Percentiles rank a stretch among this genome's conserved stretches.
Conservation (phyloP, 1,140 invertebrate genomes). For the Drosophila lacertosa region DNA sequence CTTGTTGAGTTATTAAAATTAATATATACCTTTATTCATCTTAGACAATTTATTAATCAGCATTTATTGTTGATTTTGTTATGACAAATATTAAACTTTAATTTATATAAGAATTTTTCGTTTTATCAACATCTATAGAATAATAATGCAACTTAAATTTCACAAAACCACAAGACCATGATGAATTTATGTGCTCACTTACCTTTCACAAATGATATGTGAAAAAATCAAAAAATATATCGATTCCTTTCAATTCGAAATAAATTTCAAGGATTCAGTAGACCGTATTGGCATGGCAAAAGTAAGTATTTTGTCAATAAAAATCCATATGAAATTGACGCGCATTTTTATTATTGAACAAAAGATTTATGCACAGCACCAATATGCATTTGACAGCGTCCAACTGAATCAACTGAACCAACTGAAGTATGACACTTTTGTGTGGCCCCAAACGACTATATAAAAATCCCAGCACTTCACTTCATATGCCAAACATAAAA, state of each 20-base stretch:
- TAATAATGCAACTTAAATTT: too few relatives aligned
- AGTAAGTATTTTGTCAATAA: conserved; percentile 24
- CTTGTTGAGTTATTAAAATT: too few relatives aligned
- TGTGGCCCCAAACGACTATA: conserved; percentile 26
- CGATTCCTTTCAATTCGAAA: background rate
- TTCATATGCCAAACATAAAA: conserved; percentile 41
- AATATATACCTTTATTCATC: too few relatives aligned
- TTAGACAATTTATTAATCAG: too few relatives aligned
- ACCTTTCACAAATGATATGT: background rate
- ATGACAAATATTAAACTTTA: too few relatives aligned
- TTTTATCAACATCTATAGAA: too few relatives aligned
- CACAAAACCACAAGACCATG: too few relatives aligned
- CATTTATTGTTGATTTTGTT: too few relatives aligned
- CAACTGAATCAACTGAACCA: conserved; percentile 19
- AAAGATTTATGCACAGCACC: conserved; percentile 64
- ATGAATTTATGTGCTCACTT: too few relatives aligned
- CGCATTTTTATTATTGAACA: conserved; percentile 50
- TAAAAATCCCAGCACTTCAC: conserved; percentile 40
- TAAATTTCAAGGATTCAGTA: conserved; percentile 14
- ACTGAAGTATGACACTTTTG: conserved; percentile 56
- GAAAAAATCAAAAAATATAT: background rate
- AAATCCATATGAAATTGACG: conserved; percentile 49
- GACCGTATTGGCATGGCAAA: conserved; percentile 6
- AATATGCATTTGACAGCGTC: conserved; percentile 70
- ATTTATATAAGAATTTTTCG: too few relatives aligned